phyloP scores from a whole-genome alignment of 2,888 invertebrate genomes.

The Aporophyla lueneburgensis region DNA sequence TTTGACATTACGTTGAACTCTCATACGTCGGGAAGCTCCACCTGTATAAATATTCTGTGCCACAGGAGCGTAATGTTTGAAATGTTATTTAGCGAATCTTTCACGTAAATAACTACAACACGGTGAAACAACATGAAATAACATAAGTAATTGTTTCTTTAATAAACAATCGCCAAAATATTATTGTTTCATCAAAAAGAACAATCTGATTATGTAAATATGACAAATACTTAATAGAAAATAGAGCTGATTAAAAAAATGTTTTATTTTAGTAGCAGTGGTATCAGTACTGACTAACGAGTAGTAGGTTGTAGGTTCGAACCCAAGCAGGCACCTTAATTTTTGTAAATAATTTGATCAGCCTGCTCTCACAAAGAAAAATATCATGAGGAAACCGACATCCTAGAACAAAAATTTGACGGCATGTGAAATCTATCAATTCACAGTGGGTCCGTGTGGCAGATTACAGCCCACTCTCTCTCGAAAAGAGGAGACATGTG shows the following conservation, averaged over 20 bases:
- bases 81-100: conserved; percentile 58
- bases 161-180: neutral
- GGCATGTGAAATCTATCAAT: too few species aligned
- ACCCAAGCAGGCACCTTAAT: too few species aligned
- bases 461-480: too few species aligned
- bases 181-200: neutral
- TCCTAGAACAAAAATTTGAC: too few species aligned
- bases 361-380: too few species aligned
- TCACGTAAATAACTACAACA: conserved; percentile 29
- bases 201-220: neutral
- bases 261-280: too few species aligned
- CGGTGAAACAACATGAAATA: neutral
- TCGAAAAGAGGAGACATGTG: too few species aligned
- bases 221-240: neutral
- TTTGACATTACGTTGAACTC: conserved; percentile 91
- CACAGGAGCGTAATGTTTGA: conserved; percentile 64
- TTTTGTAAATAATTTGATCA: too few species aligned
- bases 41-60: conserved; percentile 86
- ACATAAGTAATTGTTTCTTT: neutral
- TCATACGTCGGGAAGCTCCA: conserved; percentile 89
- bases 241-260: neutral
- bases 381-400: too few species aligned
- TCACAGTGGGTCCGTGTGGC: too few species aligned
- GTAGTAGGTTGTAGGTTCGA: too few species aligned
- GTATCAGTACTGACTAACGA: too few species aligned